Base-by-base conservation (phyloP, 1,140 invertebrate genomes). In the Panonychus citri region DNA sequence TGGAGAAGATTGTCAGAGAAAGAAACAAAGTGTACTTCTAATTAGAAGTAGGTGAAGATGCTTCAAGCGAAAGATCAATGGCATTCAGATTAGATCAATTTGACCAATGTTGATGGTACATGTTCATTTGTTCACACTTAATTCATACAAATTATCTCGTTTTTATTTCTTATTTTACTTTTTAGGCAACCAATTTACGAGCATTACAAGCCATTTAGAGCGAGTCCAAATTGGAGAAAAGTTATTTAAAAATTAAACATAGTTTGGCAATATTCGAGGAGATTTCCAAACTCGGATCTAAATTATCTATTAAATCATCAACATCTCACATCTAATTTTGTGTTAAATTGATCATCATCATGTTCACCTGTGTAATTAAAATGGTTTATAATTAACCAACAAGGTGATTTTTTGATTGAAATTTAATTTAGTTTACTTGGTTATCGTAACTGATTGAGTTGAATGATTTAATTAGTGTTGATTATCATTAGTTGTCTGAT, bases 1-100 rank as follows among this genome's bases (percentile, higher is more conserved):
- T 99, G 49, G 85, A 96, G 71, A 70, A 73, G 30, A 85, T 98
- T 7, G 80, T 98, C 0, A 74, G 82, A 60, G 94, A 98, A 74
- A 74, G 94, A 61, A 93, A 98, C 70, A 72, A 76, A 63, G 93
- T 94, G 4, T 93, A 85, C 70, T 81, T 83, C 69, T 61, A 81
- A 55, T 70, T 98, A 43, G 93, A 98, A 77, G 89, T 83, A 50
- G 91, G 90, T 1, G 53, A 58, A 27, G 62, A 64, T 48, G 75
- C 80, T 65, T 78, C 76, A 60, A 85, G 85, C 13, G 83, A 87
- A 66, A 69, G 80, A 54, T 80, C 81, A 21, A 71, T 72, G 25
- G 73, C 74, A 67, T 58, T 75, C 28, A 71, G 74, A 40, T 65
- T 69, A 12, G 80, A 75, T 70, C 26, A 53, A 27, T 60, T 67